Percentiles rank a stretch among this genome's conserved stretches.
Conservation (phyloP, 92 coral and sea anemone genomes). For the Desmophyllum pertusum region DNA sequence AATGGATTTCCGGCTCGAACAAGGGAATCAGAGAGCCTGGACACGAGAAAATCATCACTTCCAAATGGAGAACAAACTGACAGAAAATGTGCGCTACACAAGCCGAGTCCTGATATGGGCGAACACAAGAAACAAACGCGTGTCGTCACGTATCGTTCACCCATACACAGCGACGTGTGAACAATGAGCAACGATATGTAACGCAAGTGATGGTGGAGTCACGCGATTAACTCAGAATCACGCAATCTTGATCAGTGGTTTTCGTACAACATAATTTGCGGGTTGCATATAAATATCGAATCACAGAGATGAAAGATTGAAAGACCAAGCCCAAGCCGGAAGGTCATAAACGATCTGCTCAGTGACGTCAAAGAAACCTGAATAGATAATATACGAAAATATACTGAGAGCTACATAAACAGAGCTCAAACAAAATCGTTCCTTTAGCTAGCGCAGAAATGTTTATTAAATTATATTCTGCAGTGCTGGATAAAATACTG, state of each 20-base stretch:
- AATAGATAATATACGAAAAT: neutral
- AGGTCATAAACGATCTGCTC: no score
- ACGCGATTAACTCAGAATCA: neutral
- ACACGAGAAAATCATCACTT: neutral
- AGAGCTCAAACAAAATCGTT: neutral
- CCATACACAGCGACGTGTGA: conserved; percentile 44
- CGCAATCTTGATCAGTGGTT: neutral
- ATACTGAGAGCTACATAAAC: neutral
- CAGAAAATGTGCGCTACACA: neutral
- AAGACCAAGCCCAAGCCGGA: neutral
- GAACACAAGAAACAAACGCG: conserved; percentile 39
- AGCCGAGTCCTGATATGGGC: conserved; percentile 30
- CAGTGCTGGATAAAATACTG: neutral
- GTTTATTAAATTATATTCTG: neutral
- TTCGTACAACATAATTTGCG: neutral
- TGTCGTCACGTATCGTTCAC: conserved; percentile 15
- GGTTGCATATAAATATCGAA: neutral
- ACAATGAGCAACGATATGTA: neutral
- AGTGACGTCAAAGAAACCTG: neutral
- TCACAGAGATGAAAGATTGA: neutral
- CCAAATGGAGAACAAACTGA: conserved; percentile 1
- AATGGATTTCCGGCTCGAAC: neutral
- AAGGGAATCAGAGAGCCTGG: conserved; percentile 6
- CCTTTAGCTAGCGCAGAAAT: neutral
- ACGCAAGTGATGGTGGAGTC: conserved; percentile 19